Base-by-base conservation (phyloP, 1,140 invertebrate species). In the Drosophila novamexicana region DNA sequence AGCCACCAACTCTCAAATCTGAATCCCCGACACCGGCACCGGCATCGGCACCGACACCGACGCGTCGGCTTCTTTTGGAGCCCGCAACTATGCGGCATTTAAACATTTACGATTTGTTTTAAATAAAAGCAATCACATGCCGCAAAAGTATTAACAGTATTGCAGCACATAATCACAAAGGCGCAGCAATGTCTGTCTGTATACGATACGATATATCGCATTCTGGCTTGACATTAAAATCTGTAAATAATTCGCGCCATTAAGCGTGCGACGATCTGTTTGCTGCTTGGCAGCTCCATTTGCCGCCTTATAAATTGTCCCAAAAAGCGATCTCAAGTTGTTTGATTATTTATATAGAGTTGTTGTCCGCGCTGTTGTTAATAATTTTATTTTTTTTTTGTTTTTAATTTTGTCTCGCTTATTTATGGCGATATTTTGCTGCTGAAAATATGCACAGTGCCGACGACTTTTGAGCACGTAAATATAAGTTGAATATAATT, bases 191-290 rank as follows among this genome's bases (percentile, higher is more conserved):
- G 16, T 66, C 50, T 62, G 37, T 59, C 44, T 9, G 14, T 14
- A 34, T 36, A 18, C 52, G 22, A 56, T 18, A 53, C 56, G 69
- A 84, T 76, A 77, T 80, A 79, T 72, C 16, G 61, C 71, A 71
- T 88, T 77, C 80, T 81, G 81, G 63, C 61, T 81, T 89, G 85
- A 61, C 80, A 89, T 89, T 90, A 84, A 89, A 89, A 89, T 89
- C 81, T 73, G 77, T 89, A 89, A 90, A 84, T 89, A 89, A 84
- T 89, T 84, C 71, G 77, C 70, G 81, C 84, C 85, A 89, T 89
- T 81, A 89, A 90, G 47, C 77, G 84, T 75, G 70, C 84, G 73
- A 83, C 81, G 84, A 78, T 86, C 82, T 73, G 82, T 76, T 53
- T 14, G 18, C 52, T 59, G 12, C 53, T 64, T 22, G 18, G 52